Base-by-base conservation (phyloP, 2,113 vertebrate species). In the Chionodraco myersi region DNA sequence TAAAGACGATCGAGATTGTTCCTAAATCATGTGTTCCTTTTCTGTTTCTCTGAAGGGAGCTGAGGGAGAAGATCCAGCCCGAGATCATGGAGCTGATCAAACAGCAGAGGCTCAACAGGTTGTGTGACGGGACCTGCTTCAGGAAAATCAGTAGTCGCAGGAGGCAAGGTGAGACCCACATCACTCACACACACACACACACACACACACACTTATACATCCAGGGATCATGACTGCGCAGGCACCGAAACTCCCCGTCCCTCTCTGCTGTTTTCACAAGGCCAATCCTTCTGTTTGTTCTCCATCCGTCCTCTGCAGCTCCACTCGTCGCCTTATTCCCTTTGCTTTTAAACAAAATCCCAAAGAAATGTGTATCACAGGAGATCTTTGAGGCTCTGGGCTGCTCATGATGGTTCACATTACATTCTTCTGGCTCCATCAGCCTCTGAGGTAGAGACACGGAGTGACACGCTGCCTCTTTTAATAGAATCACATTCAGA, bases 61-160 rank as follows among this genome's bases (percentile, higher is more conserved):
- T 99, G 78, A 96, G 97, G 88, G 98, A 99, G 95, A 99, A 99
- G 95, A 99, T 99, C 91, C 98, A 99, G 90, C 98, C 98, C 0
- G 98, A 99, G 95, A 99, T 99, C 93, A 94, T 99, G 94, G 98
- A 99, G 95, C 92, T 99, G 90, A 98, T 99, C 92, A 99, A 99
- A 89, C 97, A 99, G 82, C 98, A 99, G 86, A 95, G 98, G 83
- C 97, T 99, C 80, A 99, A 99, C 93, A 96, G 98, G 56, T 95
- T 99, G 10, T 99, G 99, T 85, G 98, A 99, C 79, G 98, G 98
- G 79, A 99, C 97, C 88, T 98, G 97, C 94, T 99, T 99, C 92
- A 96, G 98, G 92, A 99, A 99, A 92, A 97, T 99, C 92, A 99
- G 97, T 83, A 97, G 96, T 93, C 96, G 98, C 52, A 95, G 98